These are phyloP conservation scores for Onthophagus sagittarius DNA, from an alignment of 2,888 invertebrate genomes.

Conservation along the genomic window DNA sequence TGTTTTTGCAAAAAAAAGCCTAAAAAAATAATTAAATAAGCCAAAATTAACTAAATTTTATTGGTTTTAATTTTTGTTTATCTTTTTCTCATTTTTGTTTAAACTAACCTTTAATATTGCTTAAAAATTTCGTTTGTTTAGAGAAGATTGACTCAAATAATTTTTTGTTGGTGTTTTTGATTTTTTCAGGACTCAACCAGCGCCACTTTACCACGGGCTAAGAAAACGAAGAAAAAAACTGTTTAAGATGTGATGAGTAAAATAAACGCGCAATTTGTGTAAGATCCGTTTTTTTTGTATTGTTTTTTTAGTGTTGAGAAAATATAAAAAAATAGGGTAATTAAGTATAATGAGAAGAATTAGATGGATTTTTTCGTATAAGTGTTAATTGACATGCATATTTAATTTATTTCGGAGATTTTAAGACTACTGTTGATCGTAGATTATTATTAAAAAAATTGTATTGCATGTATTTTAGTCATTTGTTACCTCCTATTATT, in stretches of 20 bases:
- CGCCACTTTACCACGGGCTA: slow-evolving; percentile 70
- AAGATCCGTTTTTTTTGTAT: background rate
- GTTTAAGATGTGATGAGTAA: slow-evolving; percentile 17
- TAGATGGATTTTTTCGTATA: slow-evolving; percentile 8
- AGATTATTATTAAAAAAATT: background rate
- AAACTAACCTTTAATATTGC: background rate
- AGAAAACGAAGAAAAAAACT: slow-evolving; percentile 71
- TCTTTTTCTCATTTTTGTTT: background rate
- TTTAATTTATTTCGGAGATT: slow-evolving; percentile 24
- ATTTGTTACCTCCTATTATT: background rate
- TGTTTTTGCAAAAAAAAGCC: slow-evolving; percentile 14
- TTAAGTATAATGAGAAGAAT: background rate
- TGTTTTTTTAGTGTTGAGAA: too few species aligned
- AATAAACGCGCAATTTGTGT: slow-evolving; percentile 11
- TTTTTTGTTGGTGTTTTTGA: slow-evolving; percentile 14
- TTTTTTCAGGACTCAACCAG: slow-evolving; percentile 62
- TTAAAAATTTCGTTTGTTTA: background rate
- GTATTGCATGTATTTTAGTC: background rate
- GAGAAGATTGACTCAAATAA: background rate
- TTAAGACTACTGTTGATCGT: slow-evolving; percentile 20
- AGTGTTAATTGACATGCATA: slow-evolving; percentile 20
- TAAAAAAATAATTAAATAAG: background rate
- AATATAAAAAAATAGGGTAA: too few species aligned
- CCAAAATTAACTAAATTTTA: background rate
- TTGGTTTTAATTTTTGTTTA: background rate